Evolutionary conservation across 2,888 invertebrate species (phyloP).

Genomic region (Rhimphoctona megacephalus): DNA sequence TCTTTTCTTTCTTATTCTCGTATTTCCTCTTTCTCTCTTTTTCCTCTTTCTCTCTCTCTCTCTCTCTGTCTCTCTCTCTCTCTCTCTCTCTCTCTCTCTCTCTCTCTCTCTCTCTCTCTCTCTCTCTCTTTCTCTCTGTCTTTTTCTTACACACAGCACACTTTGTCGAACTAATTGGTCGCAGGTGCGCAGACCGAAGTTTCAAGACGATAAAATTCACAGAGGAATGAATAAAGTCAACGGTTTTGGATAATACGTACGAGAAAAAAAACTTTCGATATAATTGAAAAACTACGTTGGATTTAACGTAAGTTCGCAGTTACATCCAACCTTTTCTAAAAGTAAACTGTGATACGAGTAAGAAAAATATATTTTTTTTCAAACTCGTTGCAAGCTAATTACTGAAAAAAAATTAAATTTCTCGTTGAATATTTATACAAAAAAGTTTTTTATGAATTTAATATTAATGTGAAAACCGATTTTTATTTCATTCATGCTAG

Average conservation of each 20-base stretch:
- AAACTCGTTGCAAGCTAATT: background rate
- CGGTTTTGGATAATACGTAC: conserved; percentile 28
- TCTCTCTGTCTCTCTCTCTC: conserved; percentile 83
- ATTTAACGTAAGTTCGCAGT: background rate
- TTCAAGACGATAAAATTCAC: conserved; percentile 69
- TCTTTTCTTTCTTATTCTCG: conserved; percentile 54
- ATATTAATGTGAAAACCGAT: background rate
- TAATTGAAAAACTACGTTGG: background rate
- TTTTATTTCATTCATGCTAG: conserved; percentile 46
- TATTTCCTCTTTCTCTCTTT: conserved; percentile 79
- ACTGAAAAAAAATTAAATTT: background rate
- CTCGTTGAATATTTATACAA: background rate
- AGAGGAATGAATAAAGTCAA: conserved; percentile 62
- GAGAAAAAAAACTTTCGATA: conserved; percentile 37
- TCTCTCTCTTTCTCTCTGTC: conserved; percentile 84
- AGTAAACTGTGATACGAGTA: background rate
- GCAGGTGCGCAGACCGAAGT: conserved; percentile 71
- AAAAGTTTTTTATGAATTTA: conserved; percentile 3
- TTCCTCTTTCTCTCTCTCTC: conserved; percentile 84
- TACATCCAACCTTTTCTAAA: background rate
- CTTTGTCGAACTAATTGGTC: conserved; percentile 74
- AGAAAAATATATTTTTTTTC: background rate
- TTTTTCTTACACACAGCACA: conserved; percentile 68
- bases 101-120: conserved; percentile 84
- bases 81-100: conserved; percentile 84